phyloP scores from a whole-genome alignment of 2,797 vertebrate species.

The Coendou prehensilis region DNA sequence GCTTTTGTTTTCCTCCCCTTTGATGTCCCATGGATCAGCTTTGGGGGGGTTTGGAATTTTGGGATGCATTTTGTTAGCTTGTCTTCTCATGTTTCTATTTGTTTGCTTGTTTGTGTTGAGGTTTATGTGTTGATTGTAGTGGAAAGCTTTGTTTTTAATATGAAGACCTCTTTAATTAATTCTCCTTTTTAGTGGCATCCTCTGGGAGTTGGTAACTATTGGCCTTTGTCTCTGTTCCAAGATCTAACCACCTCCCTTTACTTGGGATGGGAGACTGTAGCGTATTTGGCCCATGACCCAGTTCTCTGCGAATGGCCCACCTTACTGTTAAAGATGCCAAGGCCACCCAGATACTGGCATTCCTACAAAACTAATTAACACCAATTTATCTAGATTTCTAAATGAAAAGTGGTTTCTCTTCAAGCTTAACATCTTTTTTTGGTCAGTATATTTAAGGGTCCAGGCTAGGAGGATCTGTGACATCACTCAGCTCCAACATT shows the following conservation, averaged over 20 bases:
- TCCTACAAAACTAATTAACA: neutral
- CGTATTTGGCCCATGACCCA: neutral
- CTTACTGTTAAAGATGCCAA: neutral
- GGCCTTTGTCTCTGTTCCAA: neutral
- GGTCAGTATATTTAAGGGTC: neutral
- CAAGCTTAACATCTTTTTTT: neutral
- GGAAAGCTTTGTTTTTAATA: neutral
- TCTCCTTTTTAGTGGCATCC: neutral
- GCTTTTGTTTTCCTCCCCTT: neutral
- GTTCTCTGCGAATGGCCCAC: neutral
- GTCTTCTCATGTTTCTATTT: neutral
- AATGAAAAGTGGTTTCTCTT: neutral
- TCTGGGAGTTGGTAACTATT: neutral
- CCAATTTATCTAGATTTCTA: neutral
- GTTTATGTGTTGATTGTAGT: neutral
- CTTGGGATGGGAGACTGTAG: neutral
- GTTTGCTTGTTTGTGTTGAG: neutral
- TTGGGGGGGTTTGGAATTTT: neutral
- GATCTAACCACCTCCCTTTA: neutral
- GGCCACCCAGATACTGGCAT: no score
- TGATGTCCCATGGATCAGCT: neutral
- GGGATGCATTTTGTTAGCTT: neutral
- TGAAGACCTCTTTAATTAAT: neutral
- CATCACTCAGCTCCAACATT: constrained; percentile 55
- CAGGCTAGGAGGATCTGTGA: neutral